phyloP scores from a whole-genome alignment of 2,797 vertebrate species.

The Lepus oiostolus region DNA sequence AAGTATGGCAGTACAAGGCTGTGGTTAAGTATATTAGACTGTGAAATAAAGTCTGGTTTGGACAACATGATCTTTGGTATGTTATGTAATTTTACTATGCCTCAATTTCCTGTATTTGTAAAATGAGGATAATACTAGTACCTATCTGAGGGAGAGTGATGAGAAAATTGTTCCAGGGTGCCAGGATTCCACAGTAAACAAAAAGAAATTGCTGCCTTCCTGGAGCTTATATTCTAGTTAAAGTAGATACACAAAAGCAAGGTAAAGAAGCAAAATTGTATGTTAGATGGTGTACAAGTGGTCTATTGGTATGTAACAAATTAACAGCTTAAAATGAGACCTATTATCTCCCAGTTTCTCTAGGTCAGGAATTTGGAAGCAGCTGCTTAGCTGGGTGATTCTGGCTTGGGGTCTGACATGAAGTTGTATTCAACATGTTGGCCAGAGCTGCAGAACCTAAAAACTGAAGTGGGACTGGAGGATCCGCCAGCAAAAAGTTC shows the following conservation, averaged over 20 bases:
- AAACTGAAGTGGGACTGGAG: background rate
- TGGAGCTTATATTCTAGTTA: background rate
- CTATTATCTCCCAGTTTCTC: background rate
- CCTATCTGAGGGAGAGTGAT: background rate
- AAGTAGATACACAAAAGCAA: background rate
- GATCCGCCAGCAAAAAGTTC: background rate
- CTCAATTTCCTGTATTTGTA: background rate
- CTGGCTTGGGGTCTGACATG: background rate
- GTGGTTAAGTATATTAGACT: background rate
- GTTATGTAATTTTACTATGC: background rate
- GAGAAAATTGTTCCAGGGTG: background rate
- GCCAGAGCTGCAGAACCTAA: background rate
- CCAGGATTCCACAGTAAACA: background rate
- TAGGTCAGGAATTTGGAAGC: background rate
- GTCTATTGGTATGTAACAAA: background rate
- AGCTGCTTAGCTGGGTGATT: background rate
- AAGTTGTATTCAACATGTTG: background rate
- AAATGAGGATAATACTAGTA: background rate
- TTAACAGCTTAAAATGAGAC: conserved; percentile 1
- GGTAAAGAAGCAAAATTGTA: background rate
- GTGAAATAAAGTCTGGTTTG: conserved; percentile 14
- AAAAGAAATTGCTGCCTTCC: background rate
- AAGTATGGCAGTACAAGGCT: background rate
- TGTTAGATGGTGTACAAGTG: background rate
- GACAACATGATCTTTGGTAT: background rate